These are phyloP conservation scores for Icerya purchasi DNA, from an alignment of 2,888 invertebrate species.

Conservation along the genomic window DNA sequence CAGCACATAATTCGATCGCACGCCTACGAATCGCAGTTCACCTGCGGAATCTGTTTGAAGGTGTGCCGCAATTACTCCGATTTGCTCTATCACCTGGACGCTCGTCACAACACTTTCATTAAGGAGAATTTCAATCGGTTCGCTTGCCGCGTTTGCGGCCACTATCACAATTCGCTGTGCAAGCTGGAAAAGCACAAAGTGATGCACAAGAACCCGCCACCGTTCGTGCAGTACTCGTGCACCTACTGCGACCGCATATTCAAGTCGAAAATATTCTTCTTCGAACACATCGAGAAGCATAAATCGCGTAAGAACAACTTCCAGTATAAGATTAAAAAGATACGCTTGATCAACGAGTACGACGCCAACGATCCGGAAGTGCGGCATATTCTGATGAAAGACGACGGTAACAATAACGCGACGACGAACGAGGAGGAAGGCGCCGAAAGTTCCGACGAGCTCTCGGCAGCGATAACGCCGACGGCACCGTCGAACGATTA, in stretches of 20 bases:
- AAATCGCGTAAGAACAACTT: not conserved
- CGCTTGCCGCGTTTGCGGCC: slow-evolving; percentile 31
- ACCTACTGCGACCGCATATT: slow-evolving; percentile 14
- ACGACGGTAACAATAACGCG: slow-evolving; percentile 17
- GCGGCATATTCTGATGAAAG: slow-evolving; percentile 10
- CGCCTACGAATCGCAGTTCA: slow-evolving; percentile 33
- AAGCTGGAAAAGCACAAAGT: slow-evolving; percentile 34
- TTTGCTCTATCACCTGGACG: slow-evolving; percentile 29
- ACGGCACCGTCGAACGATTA: not conserved
- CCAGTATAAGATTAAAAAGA: not conserved
- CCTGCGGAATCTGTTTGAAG: slow-evolving; percentile 36
- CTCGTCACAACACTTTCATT: slow-evolving; percentile 29
- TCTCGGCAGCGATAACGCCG: slow-evolving; percentile 1
- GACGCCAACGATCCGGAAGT: slow-evolving; percentile 3
- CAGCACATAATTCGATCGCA: slow-evolving; percentile 36
- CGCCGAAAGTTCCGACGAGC: slow-evolving; percentile 12
- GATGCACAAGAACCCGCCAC: slow-evolving; percentile 27
- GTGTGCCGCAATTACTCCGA: slow-evolving; percentile 30
- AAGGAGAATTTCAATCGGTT: slow-evolving; percentile 32
- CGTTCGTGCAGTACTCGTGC: slow-evolving; percentile 17
- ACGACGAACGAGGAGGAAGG: slow-evolving; percentile 12
- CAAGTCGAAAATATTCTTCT: slow-evolving; percentile 10
- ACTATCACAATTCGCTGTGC: slow-evolving; percentile 35
- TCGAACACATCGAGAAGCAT: slow-evolving; percentile 13
- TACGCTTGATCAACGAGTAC: not conserved